Evolutionary conservation across 2,888 invertebrate species (phyloP).

Genomic region (Mesorhabditis sp.): DNA sequence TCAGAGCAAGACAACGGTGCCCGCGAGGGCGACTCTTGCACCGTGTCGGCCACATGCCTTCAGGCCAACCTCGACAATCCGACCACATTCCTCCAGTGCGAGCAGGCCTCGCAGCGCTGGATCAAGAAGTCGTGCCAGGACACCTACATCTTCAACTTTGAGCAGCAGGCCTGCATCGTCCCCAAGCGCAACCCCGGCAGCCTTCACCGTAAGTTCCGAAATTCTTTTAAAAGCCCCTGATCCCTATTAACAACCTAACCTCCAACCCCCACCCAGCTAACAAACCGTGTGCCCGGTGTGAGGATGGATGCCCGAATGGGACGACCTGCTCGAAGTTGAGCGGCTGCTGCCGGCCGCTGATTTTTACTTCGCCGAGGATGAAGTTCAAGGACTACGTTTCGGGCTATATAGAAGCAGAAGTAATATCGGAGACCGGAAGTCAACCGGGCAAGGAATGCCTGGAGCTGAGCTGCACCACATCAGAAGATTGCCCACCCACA

Average conservation of each 20-base stretch:
- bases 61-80: conserved; percentile 49
- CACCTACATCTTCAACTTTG: conserved; percentile 54
- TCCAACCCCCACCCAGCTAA: conserved; percentile 19
- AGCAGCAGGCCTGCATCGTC: conserved; percentile 55
- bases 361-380: neutral
- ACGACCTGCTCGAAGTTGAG: conserved; percentile 24
- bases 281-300: conserved; percentile 25
- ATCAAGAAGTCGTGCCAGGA: conserved; percentile 53
- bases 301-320: conserved; percentile 28
- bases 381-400: conserved; percentile 1
- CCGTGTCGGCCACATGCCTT: conserved; percentile 52
- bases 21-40: conserved; percentile 45
- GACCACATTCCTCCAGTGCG: conserved; percentile 53
- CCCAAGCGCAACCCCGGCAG: conserved; percentile 34
- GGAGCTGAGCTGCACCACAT: conserved; percentile 21
- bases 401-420: neutral
- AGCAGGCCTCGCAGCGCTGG: conserved; percentile 53
- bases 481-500: conserved; percentile 36
- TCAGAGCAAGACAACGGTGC: conserved; percentile 52
- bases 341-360: conserved; percentile 29
- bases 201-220: conserved; percentile 31
- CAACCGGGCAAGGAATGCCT: neutral
- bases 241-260: conserved; percentile 12
- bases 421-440: neutral
- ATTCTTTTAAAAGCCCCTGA: conserved; percentile 24